These are phyloP conservation scores for Eugnorisma glareosa DNA, from an alignment of 2,888 invertebrate species.

Conservation along the genomic window DNA sequence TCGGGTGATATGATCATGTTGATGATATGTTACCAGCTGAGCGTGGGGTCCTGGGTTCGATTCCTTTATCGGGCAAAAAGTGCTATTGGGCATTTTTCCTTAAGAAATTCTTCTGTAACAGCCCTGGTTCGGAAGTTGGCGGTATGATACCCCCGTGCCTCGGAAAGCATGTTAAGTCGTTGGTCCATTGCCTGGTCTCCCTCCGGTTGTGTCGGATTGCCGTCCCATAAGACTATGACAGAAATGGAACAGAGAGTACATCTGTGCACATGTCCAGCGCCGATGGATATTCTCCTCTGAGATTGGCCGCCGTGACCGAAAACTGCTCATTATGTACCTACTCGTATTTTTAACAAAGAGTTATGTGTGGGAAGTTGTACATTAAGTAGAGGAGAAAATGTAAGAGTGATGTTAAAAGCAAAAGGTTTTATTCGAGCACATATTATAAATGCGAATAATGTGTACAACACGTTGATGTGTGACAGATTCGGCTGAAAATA, in stretches of 20 bases:
- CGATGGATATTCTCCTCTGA: too few species aligned
- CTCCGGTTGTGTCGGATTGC: neutral
- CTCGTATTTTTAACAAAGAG: too few species aligned
- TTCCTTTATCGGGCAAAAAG: neutral
- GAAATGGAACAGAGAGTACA: neutral
- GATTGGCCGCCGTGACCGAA: neutral
- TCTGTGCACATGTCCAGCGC: neutral
- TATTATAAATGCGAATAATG: neutral
- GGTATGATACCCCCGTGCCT: neutral
- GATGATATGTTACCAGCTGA: neutral
- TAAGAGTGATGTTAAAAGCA: neutral
- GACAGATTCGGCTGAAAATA: neutral
- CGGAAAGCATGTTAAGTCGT: neutral
- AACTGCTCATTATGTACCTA: neutral
- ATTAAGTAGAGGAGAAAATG: neutral
- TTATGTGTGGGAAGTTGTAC: neutral
- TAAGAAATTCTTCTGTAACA: neutral
- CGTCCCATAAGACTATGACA: neutral
- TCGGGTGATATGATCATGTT: neutral
- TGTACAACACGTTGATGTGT: constrained; percentile 1
- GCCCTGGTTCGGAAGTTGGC: neutral
- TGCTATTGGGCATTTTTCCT: neutral
- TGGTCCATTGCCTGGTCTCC: neutral
- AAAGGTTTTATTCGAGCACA: neutral
- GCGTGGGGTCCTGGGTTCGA: neutral